These are phyloP conservation scores for Acholoe squamosa DNA, from an alignment of 2,888 invertebrate species.

Conservation along the genomic window DNA sequence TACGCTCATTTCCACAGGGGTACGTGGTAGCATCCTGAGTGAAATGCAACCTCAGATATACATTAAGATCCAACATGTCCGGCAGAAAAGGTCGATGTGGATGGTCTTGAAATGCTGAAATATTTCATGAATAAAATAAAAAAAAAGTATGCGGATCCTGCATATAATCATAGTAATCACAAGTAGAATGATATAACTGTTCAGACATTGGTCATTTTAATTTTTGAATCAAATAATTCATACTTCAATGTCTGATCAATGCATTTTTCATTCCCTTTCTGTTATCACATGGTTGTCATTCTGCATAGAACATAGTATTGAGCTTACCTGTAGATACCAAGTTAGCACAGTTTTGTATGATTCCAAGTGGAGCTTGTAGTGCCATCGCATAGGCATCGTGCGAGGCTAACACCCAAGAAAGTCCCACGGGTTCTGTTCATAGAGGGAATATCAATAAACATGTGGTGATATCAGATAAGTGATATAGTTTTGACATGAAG, in stretches of 20 bases:
- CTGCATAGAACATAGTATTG: background rate
- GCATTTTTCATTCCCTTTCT: background rate
- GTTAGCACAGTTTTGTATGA: background rate
- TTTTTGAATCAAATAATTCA: background rate
- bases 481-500: no score
- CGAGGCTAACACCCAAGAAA: constrained; percentile 9
- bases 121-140: background rate
- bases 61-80: background rate
- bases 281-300: background rate
- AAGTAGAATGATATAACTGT: no score
- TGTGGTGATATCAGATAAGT: no score
- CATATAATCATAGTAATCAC: background rate
- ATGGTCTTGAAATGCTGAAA: background rate
- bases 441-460: background rate
- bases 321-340: constrained; percentile 8
- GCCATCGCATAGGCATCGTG: background rate
- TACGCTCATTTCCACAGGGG: background rate
- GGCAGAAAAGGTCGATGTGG: background rate
- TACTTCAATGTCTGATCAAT: background rate
- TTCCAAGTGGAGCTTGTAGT: background rate
- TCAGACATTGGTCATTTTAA: no score
- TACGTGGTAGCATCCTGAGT: background rate
- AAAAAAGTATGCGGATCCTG: background rate
- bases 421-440: background rate
- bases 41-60: background rate